A percentile compares a stretch with the other conserved stretches of the same genome.
Conservation (phyloP, 1,140 invertebrate species). For the Platyscapa corneri region DNA sequence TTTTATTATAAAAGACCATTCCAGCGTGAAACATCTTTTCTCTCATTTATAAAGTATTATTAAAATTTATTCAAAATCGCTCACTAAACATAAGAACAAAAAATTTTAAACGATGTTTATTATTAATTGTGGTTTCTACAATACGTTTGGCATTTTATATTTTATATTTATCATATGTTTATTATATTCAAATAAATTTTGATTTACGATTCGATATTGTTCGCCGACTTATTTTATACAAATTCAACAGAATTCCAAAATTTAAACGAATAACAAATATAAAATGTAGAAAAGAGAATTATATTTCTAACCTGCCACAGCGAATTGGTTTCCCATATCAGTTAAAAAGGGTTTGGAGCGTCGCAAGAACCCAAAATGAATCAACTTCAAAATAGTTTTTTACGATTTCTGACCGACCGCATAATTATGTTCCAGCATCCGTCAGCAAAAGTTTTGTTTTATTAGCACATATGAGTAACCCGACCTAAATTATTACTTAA, state of each 20-base stretch:
- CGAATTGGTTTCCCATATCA: background rate
- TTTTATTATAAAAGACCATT: no score
- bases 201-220: no score
- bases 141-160: no score
- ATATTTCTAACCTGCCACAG: background rate
- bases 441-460: slow-evolving; percentile 24
- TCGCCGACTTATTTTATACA: background rate
- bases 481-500: slow-evolving; percentile 37
- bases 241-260: background rate
- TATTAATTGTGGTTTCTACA: no score
- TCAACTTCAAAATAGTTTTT: slow-evolving; percentile 20
- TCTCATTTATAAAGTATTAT: no score
- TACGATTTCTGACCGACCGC: slow-evolving; percentile 20
- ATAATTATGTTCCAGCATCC: slow-evolving; percentile 27
- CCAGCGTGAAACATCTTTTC: no score
- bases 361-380: background rate
- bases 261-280: background rate
- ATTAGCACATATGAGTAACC: slow-evolving; percentile 26
- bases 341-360: slow-evolving; percentile 3
- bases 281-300: background rate
- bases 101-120: no score
- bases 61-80: no score
- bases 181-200: no score
- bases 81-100: no score
- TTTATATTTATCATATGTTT: no score